Base-by-base conservation (phyloP, 1,140 invertebrate species). In the Diachasmimorpha longicaudata region DNA sequence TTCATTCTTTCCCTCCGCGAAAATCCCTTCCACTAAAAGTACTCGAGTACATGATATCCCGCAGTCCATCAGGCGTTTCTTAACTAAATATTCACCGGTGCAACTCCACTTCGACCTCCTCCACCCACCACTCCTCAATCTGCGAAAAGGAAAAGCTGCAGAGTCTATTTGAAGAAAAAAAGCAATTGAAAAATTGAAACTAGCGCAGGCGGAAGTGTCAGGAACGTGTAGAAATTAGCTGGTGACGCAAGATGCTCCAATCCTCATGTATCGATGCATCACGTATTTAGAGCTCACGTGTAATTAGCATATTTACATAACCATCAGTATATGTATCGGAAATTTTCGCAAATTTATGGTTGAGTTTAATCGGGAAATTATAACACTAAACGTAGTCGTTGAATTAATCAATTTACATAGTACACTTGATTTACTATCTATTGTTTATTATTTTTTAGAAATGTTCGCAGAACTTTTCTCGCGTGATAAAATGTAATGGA, bases 151-250 rank as follows among this genome's bases (percentile, higher is more conserved):
- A 55, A 55, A 55, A 55, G 48, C 19, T 55, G 48, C 6, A 55
- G 19, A 55, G 19, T 16, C 2, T 1, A 19, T 10, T 31, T 31
- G 13, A 58, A 23, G 58, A 63, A 25, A 52, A 52, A 52, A 52
- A 31, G n/a, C 19, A 36, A 21, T 10, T 25, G 21, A 31, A 58
- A 31, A 66, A 66, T 14, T 31, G 25, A 66, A 66, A 39, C 11
- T 68, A 68, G n/a, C 39, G n/a, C 25, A 68, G n/a, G 14, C 9
- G 66, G 66, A 68, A 68, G 66, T 39, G 14, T 39, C 31, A 39
- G 66, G 36, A 39, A 68, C 66, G 31, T 68, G 66, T n/a, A n/a
- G n/a, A 68, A 37, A 37, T 68, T 68, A 68, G 58, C 14, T 23
- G 4, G 14, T 25, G 14, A 31, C 19, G 23, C 19, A 63, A 63